Base-by-base conservation (phyloP, 2,113 vertebrate genomes). In the Dipodomys ordii region DNA sequence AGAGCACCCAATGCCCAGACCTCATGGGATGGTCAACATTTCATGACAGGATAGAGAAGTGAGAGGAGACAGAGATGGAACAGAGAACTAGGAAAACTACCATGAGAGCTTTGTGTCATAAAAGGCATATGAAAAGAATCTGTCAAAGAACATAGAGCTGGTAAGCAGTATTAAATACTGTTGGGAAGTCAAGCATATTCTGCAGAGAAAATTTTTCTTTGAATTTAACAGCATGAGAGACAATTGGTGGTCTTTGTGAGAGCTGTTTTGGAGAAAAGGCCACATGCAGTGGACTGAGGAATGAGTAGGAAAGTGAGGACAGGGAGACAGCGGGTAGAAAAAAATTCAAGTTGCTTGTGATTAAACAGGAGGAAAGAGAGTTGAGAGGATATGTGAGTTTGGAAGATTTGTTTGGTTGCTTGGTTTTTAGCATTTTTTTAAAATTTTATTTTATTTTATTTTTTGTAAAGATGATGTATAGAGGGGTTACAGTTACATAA, bases 291-390 rank as follows among this genome's bases (percentile, higher is more conserved):
- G n/a, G 35, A 67, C 65, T 88, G 79, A 83, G 6, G 77, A 94
- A 65, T 82, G 82, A 92, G 68, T 71, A 49, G n/a, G 27, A 94
- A 92, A 49, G 28, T 68, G 68, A 90, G 30, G 57, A 90, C 79
- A 86, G 79, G 65, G 44, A 53, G 76, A 39, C 57, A 78, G 46
- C 77, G 39, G 35, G 57, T 67, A 85, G 25, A 92, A 46, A 84
- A 90, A 81, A 11, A 69, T 74, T 79, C 74, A 78, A 82, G 32
- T 73, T 88, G 76, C 18, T 81, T 86, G 44, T 80, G 77, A 87
- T 83, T 88, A 87, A 82, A 28, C 13, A 96, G 64, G 3, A 96
- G 64, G 4, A 78, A 94, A 94, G 65, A 73, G 64, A 72, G 94
- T 39, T 64, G 53, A 90, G 84, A 94, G 35, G 20, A 22, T 87